Percentiles rank a stretch among this genome's conserved stretches.
These are phyloP conservation scores for Tipula helvola DNA, from an alignment of 2,888 invertebrate genomes.

Conservation along the genomic window DNA sequence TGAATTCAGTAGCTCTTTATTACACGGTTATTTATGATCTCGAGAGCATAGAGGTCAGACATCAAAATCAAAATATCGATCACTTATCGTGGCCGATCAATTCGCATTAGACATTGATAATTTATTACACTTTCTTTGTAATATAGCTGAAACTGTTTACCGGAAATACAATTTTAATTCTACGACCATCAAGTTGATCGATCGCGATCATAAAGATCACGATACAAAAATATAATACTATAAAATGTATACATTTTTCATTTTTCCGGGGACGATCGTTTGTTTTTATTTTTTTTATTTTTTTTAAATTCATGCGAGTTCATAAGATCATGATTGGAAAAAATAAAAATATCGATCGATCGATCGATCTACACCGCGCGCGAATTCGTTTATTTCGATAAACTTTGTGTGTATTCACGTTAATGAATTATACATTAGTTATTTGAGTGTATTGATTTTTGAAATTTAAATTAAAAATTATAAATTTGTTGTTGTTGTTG, in stretches of 20 bases:
- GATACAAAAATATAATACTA: not conserved
- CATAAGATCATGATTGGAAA: not conserved
- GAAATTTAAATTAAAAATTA: not conserved
- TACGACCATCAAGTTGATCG: not conserved
- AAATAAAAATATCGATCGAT: not conserved
- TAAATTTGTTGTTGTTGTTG: not conserved
- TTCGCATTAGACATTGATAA: not conserved
- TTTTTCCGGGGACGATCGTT: not conserved
- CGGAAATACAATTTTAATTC: not conserved
- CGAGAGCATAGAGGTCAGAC: not conserved
- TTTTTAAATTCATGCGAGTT: not conserved
- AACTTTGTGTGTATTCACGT: not conserved
- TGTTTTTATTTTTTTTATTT: not conserved
- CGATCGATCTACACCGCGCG: not conserved
- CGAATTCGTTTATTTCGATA: not conserved
- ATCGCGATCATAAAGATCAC: not conserved
- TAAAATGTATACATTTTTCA: not conserved
- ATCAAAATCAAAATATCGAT: not conserved
- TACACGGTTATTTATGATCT: not conserved
- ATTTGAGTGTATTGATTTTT: not conserved
- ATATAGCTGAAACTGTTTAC: not conserved
- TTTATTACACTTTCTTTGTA: not conserved
- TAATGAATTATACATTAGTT: not conserved
- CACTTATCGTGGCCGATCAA: not conserved
- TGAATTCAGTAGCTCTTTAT: not conserved